Base-by-base conservation (phyloP, 2,888 invertebrate species). In the Eudemis profundana region DNA sequence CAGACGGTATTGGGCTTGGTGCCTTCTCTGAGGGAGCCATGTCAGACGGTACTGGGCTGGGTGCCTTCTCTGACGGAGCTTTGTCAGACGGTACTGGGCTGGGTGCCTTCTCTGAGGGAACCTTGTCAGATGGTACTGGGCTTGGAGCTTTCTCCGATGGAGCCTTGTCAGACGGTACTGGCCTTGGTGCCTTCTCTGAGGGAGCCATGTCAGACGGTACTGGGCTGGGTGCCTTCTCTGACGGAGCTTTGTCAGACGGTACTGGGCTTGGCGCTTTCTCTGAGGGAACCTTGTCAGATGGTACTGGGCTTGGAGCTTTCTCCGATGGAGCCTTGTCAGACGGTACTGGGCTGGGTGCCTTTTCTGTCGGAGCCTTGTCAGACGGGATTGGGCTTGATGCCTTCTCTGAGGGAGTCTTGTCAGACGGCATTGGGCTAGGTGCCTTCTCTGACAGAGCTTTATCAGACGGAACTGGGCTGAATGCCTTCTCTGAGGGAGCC, bases 161-260 rank as follows among this genome's bases (percentile, higher is more conserved):
- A 12, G 17, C 51, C 17, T 69, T 72, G 50, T 61, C 67, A 3
- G 12, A 44, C 4, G 68, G 61, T 17, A 21, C 23, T 36, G 61
- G 4, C n/a, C 50, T 66, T 0, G 50, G 49, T 0, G 59, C 23
- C 17, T 69, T 66, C 0, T 70, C 66, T 1, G 63, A 67, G 2
- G 29, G 57, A 17, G 23, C 47, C 23, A 68, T 72, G 47, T 60
- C 67, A 3, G 8, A 40, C 3, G 70, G 63, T 4, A 54, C 38
- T 7, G 53, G 67, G 62, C 69, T 72, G 33, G 15, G 50, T 21
- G 17, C 40, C 3, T 61, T 67, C 0, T 74, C 66, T 1, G 60
- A 60, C 0, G n/a, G 56, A 23, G n/a, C 46, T 1, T 66, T 67
- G 0, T 74, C 66, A 4, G 61, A 57, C 0, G 12, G 59, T 38